phyloP scores from a whole-genome alignment of 2,888 invertebrate genomes.

The Ceraclea dissimilis region DNA sequence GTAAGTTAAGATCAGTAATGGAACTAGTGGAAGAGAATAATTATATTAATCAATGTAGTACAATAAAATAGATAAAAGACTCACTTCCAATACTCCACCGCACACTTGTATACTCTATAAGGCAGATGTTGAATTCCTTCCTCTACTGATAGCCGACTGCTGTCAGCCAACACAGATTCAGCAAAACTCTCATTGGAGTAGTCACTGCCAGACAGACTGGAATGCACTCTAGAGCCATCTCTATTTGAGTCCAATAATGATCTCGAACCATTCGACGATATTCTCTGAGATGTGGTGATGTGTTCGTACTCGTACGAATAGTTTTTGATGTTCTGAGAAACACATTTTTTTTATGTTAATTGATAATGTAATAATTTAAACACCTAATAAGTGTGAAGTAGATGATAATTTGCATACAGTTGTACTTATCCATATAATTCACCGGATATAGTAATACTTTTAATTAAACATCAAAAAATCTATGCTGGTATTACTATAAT shows the following conservation, averaged over 20 bases:
- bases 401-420: too few species aligned
- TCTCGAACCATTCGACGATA: slow-evolving; percentile 25
- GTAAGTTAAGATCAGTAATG: too few species aligned
- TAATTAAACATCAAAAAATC: too few species aligned
- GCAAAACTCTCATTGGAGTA: slow-evolving; percentile 48
- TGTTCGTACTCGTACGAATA: slow-evolving; percentile 40
- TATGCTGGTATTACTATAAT: too few species aligned
- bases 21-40: too few species aligned
- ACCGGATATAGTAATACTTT: too few species aligned
- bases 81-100: slow-evolving; percentile 81
- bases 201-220: slow-evolving; percentile 42
- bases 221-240: slow-evolving; percentile 10
- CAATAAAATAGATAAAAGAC: too few species aligned
- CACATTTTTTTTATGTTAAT: not conserved
- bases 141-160: slow-evolving; percentile 40
- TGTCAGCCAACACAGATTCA: slow-evolving; percentile 43
- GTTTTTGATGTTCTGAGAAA: slow-evolving; percentile 45
- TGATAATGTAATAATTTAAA: too few species aligned
- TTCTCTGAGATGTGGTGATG: slow-evolving; percentile 38
- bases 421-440: too few species aligned
- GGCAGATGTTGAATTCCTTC: slow-evolving; percentile 52
- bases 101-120: slow-evolving; percentile 65
- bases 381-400: too few species aligned
- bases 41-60: too few species aligned
- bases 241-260: slow-evolving; percentile 28